Percentiles rank a stretch among this genome's conserved stretches.
phyloP scores from a whole-genome alignment of 2,888 invertebrate genomes.

The Ernsta delagoae region DNA sequence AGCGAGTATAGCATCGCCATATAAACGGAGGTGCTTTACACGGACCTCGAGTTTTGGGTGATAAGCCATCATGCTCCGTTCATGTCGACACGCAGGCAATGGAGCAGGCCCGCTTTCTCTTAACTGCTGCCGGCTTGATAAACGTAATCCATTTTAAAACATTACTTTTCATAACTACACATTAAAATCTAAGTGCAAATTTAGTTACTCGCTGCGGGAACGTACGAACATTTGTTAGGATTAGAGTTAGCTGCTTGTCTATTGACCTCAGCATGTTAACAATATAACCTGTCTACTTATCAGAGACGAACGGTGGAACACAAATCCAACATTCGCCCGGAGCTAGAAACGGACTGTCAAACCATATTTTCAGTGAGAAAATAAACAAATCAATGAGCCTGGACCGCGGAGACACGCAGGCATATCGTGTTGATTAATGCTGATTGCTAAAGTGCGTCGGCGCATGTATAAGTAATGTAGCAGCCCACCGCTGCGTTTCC shows the following conservation, averaged over 20 bases:
- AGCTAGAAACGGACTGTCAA: conserved; percentile 56
- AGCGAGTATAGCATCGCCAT: conserved; percentile 54
- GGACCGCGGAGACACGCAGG: conserved; percentile 69
- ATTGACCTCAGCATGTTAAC: conserved; percentile 52
- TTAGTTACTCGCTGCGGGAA: background rate
- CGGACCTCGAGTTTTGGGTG: conserved; percentile 70
- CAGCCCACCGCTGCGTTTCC: conserved; percentile 77
- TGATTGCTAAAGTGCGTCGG: conserved; percentile 82
- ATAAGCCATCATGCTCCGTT: conserved; percentile 70
- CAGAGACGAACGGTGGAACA: conserved; percentile 54
- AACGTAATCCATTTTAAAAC: background rate
- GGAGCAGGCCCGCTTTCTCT: conserved; percentile 49
- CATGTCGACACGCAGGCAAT: conserved; percentile 65
- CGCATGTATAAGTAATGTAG: conserved; percentile 82
- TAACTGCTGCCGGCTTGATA: too few relatives aligned
- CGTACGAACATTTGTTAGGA: conserved; percentile 44
- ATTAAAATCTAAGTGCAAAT: background rate
- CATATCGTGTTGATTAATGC: conserved; percentile 81
- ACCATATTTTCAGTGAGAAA: conserved; percentile 68
- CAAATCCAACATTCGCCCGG: conserved; percentile 52
- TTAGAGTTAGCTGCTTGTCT: conserved; percentile 53
- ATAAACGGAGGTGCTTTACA: conserved; percentile 73
- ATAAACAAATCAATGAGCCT: conserved; percentile 75
- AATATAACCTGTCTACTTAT: conserved; percentile 60
- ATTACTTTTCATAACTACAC: background rate